phyloP scores from a whole-genome alignment of 2,888 invertebrate species.

The Macropis europaea region DNA sequence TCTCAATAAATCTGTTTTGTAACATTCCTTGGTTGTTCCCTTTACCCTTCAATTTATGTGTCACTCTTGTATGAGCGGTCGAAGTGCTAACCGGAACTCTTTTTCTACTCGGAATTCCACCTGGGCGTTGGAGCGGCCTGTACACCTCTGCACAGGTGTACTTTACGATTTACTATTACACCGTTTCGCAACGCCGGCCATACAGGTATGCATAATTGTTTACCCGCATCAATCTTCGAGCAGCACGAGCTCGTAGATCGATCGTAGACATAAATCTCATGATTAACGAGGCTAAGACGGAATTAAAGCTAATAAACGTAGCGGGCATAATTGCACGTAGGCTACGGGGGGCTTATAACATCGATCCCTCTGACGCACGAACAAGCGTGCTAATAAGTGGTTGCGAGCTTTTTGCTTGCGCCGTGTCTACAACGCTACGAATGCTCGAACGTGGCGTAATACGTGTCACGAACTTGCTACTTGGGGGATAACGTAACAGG shows the following conservation, averaged over 20 bases:
- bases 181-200: slow-evolving; percentile 3
- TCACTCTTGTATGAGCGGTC: no score
- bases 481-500: neutral
- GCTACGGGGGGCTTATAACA: slow-evolving; percentile 40
- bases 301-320: slow-evolving; percentile 30
- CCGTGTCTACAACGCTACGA: slow-evolving; percentile 11
- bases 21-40: no score
- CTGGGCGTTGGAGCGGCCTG: no score
- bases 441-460: slow-evolving; percentile 33
- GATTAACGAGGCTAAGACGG: slow-evolving; percentile 28
- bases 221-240: neutral
- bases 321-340: slow-evolving; percentile 33
- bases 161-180: neutral
- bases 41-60: no score
- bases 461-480: slow-evolving; percentile 39
- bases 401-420: slow-evolving; percentile 35
- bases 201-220: slow-evolving; percentile 7
- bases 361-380: slow-evolving; percentile 35
- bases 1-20: no score
- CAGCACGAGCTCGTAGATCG: neutral
- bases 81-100: no score
- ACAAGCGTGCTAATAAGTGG: slow-evolving; percentile 47
- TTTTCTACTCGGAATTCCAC: no score
- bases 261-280: slow-evolving; percentile 24
- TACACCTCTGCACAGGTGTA: no score